phyloP scores from a whole-genome alignment of 2,797 vertebrate genomes.

The Phalloptychus januarius region DNA sequence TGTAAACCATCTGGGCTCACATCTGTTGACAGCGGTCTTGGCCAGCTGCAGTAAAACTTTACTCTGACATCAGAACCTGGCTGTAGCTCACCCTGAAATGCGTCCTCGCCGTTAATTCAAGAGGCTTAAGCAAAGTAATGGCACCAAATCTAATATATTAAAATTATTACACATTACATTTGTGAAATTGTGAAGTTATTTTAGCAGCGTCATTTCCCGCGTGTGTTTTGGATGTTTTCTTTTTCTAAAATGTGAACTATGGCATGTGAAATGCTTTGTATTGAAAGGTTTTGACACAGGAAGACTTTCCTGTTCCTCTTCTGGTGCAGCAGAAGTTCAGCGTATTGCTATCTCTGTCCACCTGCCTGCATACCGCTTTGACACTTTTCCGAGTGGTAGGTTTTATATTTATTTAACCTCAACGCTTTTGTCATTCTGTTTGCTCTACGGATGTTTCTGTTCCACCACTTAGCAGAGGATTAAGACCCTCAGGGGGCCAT shows the following conservation, averaged over 20 bases:
- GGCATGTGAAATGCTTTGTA: not conserved
- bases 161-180: too few species aligned
- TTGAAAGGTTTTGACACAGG: not conserved
- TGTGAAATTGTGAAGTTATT: not conserved
- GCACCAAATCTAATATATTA: conserved; percentile 4
- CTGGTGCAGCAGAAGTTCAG: not conserved
- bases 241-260: not conserved
- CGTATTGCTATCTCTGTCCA: not conserved
- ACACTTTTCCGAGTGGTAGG: not conserved
- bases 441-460: conserved; percentile 8
- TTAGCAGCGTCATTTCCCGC: not conserved
- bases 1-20: conserved; percentile 71
- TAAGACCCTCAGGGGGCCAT: conserved; percentile 30
- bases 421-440: conserved; percentile 8
- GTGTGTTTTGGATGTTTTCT: not conserved
- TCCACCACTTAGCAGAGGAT: conserved; percentile 22
- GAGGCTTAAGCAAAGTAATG: not conserved
- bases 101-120: conserved; percentile 19
- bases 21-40: conserved; percentile 62
- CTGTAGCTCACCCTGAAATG: not conserved
- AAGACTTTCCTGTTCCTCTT: conserved; percentile 25
- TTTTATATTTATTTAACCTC: conserved; percentile 20
- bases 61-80: conserved; percentile 40
- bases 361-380: not conserved
- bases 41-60: conserved; percentile 53